Base-by-base conservation (phyloP, 2,113 vertebrate species). In the Sylvia atricapilla region DNA sequence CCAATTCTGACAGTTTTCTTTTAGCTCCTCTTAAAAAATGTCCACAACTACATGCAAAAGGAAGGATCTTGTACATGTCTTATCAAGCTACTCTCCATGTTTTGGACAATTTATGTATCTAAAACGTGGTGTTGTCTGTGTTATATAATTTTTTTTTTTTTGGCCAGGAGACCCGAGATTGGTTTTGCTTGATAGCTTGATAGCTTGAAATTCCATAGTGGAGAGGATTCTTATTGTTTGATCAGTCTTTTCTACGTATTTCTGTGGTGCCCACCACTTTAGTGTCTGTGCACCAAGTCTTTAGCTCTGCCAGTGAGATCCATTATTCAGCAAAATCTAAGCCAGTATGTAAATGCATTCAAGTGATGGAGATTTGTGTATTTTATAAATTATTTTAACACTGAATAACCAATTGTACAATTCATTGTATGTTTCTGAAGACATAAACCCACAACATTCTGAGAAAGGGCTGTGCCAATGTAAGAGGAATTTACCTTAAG, bases 21-120 rank as follows among this genome's bases (percentile, higher is more conserved):
- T 95, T 90, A 89, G 23, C 92, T 97, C 76, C 68, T 93, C 49
- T 77, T 89, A 35, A 93, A 90, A 95, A 87, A 44, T 41, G 24
- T 84, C 73, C 88, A 84, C 55, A 96, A 88, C 74, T 83, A 92
- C 60, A 68, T 60, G 49, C 44, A 53, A 95, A 93, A 97, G 7
- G 22, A 96, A 35, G 90, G 91, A 95, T 77, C 95, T 97, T 98
- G 97, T 98, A 97, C 93, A 89, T 95, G 93, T 93, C 79, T 96
- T 97, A 95, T 91, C 67, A 90, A 97, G 90, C 86, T 96, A 77
- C 96, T 97, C 95, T 97, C 95, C 96, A 97, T 97, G 91, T 98
- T 98, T 98, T 98, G 98, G 98, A 98, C 98, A 98, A 98, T 98
- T 98, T 98, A 96, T 98, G 98, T 99, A 98, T 98, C 97, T 97